phyloP scores from a whole-genome alignment of 1,140 invertebrate genomes.

The Bombyx mori region ASM3026992v2 NC_085117.1:9742001-9742500 shows the following conservation, averaged over 20 bases:
- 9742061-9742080: conserved; percentile 2
- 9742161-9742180: too few species aligned
- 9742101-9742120: conserved; percentile 4
- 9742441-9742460: neutral
- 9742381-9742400: conserved; percentile 9
- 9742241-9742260: conserved; percentile 23
- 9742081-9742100: neutral
- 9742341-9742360: too few species aligned
- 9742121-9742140: neutral
- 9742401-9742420: conserved; percentile 9
- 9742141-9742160: conserved; percentile 1
- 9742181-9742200: conserved; percentile 1
- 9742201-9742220: conserved; percentile 8
- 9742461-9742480: neutral
- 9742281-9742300: too few species aligned
- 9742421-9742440: conserved; percentile 12
- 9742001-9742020: neutral
- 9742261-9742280: too few species aligned
- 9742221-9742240: neutral
- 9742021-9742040: conserved; percentile 4
- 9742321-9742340: too few species aligned
- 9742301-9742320: too few species aligned
- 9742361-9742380: too few species aligned
- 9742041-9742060: neutral
- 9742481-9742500: conserved; percentile 21